These are phyloP conservation scores for Mamestra brassicae DNA, from an alignment of 2,888 invertebrate species.

Conservation along the genomic window DNA sequence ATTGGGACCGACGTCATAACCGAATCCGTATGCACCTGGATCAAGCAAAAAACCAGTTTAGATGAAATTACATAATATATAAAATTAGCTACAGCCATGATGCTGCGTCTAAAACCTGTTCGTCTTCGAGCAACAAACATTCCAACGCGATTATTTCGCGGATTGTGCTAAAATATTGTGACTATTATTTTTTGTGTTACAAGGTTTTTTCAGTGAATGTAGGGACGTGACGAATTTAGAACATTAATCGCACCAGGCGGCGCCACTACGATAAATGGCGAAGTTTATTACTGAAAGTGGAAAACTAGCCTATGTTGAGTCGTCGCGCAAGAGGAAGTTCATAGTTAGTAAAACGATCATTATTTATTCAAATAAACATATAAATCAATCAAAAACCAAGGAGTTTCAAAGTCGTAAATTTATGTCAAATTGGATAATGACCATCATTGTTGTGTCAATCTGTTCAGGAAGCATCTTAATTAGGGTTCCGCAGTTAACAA, in stretches of 20 bases:
- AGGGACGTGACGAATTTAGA: constrained; percentile 49
- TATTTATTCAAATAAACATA: constrained; percentile 9
- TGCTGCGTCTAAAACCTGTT: constrained; percentile 50
- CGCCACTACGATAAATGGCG: constrained; percentile 49
- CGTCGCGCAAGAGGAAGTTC: not conserved
- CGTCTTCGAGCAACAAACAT: constrained; percentile 31
- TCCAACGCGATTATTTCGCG: constrained; percentile 32
- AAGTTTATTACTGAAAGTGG: constrained; percentile 45
- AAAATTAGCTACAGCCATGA: constrained; percentile 34
- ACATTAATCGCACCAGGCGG: constrained; percentile 54
- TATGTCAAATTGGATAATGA: constrained; percentile 12
- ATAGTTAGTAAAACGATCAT: not conserved
- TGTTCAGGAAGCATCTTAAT: constrained; percentile 15
- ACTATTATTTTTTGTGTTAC: constrained; percentile 34
- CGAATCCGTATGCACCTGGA: constrained; percentile 94
- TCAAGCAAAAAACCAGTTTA: constrained; percentile 54
- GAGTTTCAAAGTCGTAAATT: not conserved
- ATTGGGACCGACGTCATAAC: constrained; percentile 94
- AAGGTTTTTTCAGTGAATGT: constrained; percentile 39
- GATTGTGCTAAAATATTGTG: constrained; percentile 38
- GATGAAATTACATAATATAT: constrained; percentile 29
- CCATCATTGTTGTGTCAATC: constrained; percentile 8
- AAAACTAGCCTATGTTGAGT: constrained; percentile 38
- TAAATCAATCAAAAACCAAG: constrained; percentile 3
- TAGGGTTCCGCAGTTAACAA: too few species aligned